phyloP scores from a whole-genome alignment of 2,113 vertebrate species.

The Ctenomys sociabilis region DNA sequence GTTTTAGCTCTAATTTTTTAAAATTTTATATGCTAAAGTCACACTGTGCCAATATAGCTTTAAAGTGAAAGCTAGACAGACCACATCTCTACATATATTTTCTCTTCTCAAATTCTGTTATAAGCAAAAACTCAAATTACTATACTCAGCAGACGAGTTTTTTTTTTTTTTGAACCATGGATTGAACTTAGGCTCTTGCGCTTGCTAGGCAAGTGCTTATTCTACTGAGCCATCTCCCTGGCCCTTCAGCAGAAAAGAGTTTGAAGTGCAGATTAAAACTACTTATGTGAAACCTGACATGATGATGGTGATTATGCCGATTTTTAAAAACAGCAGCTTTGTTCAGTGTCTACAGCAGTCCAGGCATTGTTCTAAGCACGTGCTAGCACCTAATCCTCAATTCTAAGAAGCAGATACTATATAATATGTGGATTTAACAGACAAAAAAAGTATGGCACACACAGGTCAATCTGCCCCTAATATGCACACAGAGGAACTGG shows the following conservation, averaged over 20 bases:
- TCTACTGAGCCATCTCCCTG: too few species aligned
- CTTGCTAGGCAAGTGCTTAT: too few species aligned
- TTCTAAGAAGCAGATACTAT: neutral
- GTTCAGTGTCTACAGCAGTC: neutral
- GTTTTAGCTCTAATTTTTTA: conserved; percentile 26
- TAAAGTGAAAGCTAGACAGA: neutral
- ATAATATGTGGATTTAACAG: neutral
- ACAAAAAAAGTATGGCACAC: neutral
- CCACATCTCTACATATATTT: neutral
- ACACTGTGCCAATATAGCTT: neutral
- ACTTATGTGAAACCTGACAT: conserved; percentile 20
- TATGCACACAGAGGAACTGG: neutral
- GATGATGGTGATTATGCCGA: neutral
- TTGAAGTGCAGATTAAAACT: neutral
- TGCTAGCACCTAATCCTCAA: neutral
- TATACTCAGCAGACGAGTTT: neutral
- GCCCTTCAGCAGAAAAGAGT: neutral
- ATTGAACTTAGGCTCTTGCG: too few species aligned
- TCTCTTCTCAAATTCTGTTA: conserved; percentile 4
- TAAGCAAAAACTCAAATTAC: conserved; percentile 39
- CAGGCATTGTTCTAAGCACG: neutral
- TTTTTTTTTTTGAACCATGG: too few species aligned
- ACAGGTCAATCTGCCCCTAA: neutral
- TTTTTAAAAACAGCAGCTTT: conserved; percentile 31
- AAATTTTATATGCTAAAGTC: conserved; percentile 22